Evolutionary conservation across 2,113 vertebrate species (phyloP), one percentile per base, ranked within the genome.

Genomic region (Pelecanus crispus): DNA sequence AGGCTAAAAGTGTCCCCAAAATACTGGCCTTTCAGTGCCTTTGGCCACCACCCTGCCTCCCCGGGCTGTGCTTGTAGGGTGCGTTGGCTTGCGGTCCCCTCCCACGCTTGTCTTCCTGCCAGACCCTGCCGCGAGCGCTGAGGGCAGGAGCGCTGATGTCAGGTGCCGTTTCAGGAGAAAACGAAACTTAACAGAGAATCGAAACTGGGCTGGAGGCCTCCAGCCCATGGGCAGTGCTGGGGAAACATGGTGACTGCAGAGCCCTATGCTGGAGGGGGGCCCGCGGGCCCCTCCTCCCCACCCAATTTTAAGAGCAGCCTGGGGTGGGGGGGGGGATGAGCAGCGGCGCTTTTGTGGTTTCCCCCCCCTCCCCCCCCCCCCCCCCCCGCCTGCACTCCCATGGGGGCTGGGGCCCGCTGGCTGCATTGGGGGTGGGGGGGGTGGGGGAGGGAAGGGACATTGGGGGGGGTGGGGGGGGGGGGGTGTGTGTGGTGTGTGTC

Each of bases 171-270:
- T 28, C 3, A 0, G 1, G 22, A 4, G 31, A 40, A 6, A 31
- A 20, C 2, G 65, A 70, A 84, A 89, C 10, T 22, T 6, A 2
- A 1, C 0, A 5, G 44, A 34, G 28, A 96, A 87, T 47, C 56
- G 91, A 81, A 96, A 93, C 34, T 11, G 7, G 1, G 19, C 8
- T 0, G 15, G 5, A 6, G 31, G 2, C 7, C 6, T 0, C 17
- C 9, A 3, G 21, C 6, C 2, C 19, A 5, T 8, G 22, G 6
- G n/a, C 2, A 1, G 17, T 17, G 29, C 9, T 10, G 44, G 10
- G 20, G 4, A 31, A 10, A 18, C 5, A 5, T 3, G 6, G 25
- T 20, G 44, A 12, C 16, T 1, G 3, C 28, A 34, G 20, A 17
- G 25, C 28, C 25, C 8, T 1, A 15, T 8, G 28, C 20, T 7